Conservation (phyloP, 2,797 vertebrate genomes). For the Chiloscyllium punctatum region DNA sequence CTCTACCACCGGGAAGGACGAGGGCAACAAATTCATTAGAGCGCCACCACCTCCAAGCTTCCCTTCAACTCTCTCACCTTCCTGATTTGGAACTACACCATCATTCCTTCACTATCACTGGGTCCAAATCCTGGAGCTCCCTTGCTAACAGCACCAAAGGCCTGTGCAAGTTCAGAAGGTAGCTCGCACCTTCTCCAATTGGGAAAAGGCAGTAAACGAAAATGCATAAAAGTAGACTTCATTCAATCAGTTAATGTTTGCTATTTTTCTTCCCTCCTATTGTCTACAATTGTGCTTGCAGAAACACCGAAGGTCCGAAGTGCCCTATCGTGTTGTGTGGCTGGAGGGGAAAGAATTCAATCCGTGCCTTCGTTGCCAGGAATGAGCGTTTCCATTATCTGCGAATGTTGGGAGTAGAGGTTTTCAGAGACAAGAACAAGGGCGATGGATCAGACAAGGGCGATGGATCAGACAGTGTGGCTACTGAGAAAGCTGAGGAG, state of each 20-base stretch:
- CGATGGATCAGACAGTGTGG: conserved; percentile 40
- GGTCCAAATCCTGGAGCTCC: too few relatives aligned
- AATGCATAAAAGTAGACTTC: not conserved
- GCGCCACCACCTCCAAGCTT: too few relatives aligned
- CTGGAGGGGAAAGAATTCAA: conserved; percentile 92
- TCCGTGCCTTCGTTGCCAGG: conserved; percentile 88
- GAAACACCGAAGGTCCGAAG: conserved; percentile 72
- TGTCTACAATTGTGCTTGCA: conserved; percentile 46
- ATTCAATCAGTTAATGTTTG: too few relatives aligned
- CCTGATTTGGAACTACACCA: too few relatives aligned
- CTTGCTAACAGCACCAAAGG: too few relatives aligned
- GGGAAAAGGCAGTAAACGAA: too few relatives aligned
- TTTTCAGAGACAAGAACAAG: conserved; percentile 62
- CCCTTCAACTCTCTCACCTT: too few relatives aligned
- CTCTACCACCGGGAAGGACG: too few relatives aligned
- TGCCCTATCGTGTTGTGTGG: conserved; percentile 90
- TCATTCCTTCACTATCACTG: too few relatives aligned
- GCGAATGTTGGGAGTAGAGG: conserved; percentile 90
- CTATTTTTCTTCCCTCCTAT: not conserved
- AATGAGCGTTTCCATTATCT: conserved; percentile 93
- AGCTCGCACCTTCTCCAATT: too few relatives aligned
- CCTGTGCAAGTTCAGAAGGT: too few relatives aligned
- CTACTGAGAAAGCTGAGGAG: not conserved
- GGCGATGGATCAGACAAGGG: conserved; percentile 49
- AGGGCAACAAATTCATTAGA: too few relatives aligned